A percentile compares a stretch with the other conserved stretches of the same genome.
These are phyloP conservation scores for Pristionchus entomophagus DNA, from an alignment of 2,888 invertebrate genomes.

Conservation along the genomic window DNA sequence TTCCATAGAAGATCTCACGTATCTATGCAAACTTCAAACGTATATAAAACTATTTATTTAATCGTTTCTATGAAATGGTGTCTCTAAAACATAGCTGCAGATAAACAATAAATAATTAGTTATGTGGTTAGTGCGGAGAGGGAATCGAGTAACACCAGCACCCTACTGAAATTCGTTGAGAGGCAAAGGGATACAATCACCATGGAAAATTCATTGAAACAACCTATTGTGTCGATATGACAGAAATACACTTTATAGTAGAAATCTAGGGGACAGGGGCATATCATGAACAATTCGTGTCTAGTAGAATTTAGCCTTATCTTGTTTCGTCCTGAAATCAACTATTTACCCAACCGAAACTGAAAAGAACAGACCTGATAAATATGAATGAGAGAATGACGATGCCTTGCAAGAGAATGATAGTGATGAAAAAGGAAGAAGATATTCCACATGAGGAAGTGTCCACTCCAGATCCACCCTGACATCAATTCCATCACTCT, in stretches of 20 bases:
- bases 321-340: slow-evolving; percentile 69
- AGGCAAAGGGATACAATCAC: not conserved
- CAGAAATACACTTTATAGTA: not conserved
- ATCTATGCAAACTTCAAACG: not conserved
- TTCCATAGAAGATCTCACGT: not conserved
- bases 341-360: slow-evolving; percentile 19
- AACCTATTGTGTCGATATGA: not conserved
- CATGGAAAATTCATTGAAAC: not conserved
- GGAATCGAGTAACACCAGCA: slow-evolving; percentile 28
- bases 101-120: not conserved
- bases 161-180: slow-evolving; percentile 11
- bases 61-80: not conserved
- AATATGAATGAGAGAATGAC: slow-evolving; percentile 69
- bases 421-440: slow-evolving; percentile 65
- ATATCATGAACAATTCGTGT: not conserved
- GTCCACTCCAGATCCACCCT: slow-evolving; percentile 34
- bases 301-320: slow-evolving; percentile 75
- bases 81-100: not conserved
- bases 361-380: slow-evolving; percentile 58
- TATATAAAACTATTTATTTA: slow-evolving; percentile 1
- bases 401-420: slow-evolving; percentile 67
- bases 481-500: not conserved
- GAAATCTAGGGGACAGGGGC: not conserved
- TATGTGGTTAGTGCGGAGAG: not conserved
- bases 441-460: slow-evolving; percentile 63